These are phyloP conservation scores for Acrocyrtus sp. DNA, from an alignment of 2,888 invertebrate genomes.

Conservation along the genomic window DNA sequence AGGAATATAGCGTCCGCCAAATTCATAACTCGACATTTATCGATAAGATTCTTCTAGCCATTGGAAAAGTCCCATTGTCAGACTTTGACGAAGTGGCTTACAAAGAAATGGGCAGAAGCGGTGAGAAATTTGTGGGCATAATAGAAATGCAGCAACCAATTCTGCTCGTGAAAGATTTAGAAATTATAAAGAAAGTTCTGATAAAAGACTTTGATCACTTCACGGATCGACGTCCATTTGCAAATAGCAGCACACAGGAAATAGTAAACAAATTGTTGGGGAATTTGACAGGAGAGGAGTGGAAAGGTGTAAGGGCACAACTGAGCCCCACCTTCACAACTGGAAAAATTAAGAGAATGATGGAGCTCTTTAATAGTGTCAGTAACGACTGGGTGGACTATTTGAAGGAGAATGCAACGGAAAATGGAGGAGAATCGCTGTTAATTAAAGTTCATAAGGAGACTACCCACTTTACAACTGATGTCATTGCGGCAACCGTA, in stretches of 20 bases:
- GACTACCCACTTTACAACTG: background rate
- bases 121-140: slow-evolving; percentile 1
- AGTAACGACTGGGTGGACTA: background rate
- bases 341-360: slow-evolving; percentile 4
- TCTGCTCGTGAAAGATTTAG: slow-evolving; percentile 10
- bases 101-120: background rate
- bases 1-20: no score
- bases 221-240: slow-evolving; percentile 9
- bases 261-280: background rate
- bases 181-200: background rate
- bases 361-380: background rate
- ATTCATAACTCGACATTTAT: no score
- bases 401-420: background rate
- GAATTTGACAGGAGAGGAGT: slow-evolving; percentile 7
- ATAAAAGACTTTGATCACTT: slow-evolving; percentile 25
- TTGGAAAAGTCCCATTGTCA: no score
- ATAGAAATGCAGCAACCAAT: background rate
- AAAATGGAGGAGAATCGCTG: background rate
- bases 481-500: background rate
- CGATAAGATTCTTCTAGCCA: no score
- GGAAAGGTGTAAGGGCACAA: background rate
- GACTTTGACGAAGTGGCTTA: background rate
- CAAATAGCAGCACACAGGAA: background rate
- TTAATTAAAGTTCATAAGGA: background rate
- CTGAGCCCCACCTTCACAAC: slow-evolving; percentile 7